Evolutionary conservation across 1,140 invertebrate species (phyloP), one percentile per base, ranked within the genome.

Genomic region (Papilio polyxenes): DNA sequence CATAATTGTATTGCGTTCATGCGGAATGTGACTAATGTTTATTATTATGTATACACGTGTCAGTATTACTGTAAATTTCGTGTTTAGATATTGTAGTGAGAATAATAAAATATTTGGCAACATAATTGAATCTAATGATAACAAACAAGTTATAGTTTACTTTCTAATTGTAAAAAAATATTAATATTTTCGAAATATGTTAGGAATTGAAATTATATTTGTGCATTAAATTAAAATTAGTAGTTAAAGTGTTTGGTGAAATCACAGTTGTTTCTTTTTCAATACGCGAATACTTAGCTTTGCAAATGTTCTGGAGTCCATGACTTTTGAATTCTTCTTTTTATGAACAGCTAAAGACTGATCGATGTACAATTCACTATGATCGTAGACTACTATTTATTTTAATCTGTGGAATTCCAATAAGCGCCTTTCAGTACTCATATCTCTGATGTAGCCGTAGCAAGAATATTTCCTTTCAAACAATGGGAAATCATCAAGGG

Each of bases 1-100:
- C 4, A 49, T 77, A 72, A 72, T 40, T 79, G 56, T 79, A 37
- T 62, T 56, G 23, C 8, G 76, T 59, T 79, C 23, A 79, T 40
- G 56, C 37, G 17, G 37, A 59, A 79, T 79, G 31, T 79, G 69
- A 80, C 9, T 53, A 65, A 31, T 31, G 23, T 31, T 17, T 78
- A 31, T 78, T n/a, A 40, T 8, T n/a, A 62, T 44, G 11, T 65
- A 20, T 65, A 37, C 13, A 72, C 4, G 31, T 72, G 65, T n/a
- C 20, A n/a, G 10, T 37, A 69, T 69, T 69, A 69, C 3, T 69
- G 20, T 31, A 13, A 11, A 76, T 82, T 62, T 72, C 65, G 56
- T 82, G 37, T 62, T 44, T 62, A 49, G 20, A 31, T 2, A 13
- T 72, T 80, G 37, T 65, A 62, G 40, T 44, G n/a, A n/a, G 37